Conservation (phyloP, 53 echinoderm and acorn worm genomes). For the Holothuria leucospilota region DNA sequence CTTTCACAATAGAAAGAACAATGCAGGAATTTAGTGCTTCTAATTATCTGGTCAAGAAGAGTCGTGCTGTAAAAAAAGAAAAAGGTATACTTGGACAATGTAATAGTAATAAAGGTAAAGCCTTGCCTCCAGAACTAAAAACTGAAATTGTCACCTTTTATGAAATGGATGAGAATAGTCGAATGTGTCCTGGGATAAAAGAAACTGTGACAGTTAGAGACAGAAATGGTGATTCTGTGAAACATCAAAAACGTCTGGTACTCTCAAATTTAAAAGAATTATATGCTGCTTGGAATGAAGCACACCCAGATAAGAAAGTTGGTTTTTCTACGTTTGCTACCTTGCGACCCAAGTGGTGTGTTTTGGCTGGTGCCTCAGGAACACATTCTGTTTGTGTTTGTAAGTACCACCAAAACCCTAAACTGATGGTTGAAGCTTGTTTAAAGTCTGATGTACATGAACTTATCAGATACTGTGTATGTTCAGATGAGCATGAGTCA, state of each 20-base stretch:
- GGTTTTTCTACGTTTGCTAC: slow-evolving; percentile 62
- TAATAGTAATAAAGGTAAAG: slow-evolving; percentile 48
- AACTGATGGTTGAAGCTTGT: slow-evolving; percentile 60
- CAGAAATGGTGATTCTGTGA: slow-evolving; percentile 37
- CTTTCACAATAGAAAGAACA: slow-evolving; percentile 53
- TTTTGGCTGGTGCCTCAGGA: slow-evolving; percentile 60
- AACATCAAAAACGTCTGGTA: slow-evolving; percentile 56
- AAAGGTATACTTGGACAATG: slow-evolving; percentile 54
- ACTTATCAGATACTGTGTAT: slow-evolving; percentile 57
- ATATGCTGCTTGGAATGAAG: slow-evolving; percentile 53
- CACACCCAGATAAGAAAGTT: slow-evolving; percentile 49
- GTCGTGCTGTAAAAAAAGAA: slow-evolving; percentile 54
- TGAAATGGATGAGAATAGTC: slow-evolving; percentile 44
- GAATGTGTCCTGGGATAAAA: slow-evolving; percentile 35
- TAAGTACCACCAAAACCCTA: slow-evolving; percentile 66
- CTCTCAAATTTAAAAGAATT: slow-evolving; percentile 58
- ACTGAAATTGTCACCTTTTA: slow-evolving; percentile 39
- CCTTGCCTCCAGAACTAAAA: slow-evolving; percentile 46
- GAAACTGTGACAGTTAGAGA: slow-evolving; percentile 47
- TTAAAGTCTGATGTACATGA: slow-evolving; percentile 48
- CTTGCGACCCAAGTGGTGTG: slow-evolving; percentile 63
- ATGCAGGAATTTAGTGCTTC: slow-evolving; percentile 54
- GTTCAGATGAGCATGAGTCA: slow-evolving; percentile 46
- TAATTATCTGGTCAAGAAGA: slow-evolving; percentile 56
- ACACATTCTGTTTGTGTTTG: slow-evolving; percentile 63